Base-by-base conservation (phyloP, 2,797 vertebrate species). In the Acanthis flammea region DNA sequence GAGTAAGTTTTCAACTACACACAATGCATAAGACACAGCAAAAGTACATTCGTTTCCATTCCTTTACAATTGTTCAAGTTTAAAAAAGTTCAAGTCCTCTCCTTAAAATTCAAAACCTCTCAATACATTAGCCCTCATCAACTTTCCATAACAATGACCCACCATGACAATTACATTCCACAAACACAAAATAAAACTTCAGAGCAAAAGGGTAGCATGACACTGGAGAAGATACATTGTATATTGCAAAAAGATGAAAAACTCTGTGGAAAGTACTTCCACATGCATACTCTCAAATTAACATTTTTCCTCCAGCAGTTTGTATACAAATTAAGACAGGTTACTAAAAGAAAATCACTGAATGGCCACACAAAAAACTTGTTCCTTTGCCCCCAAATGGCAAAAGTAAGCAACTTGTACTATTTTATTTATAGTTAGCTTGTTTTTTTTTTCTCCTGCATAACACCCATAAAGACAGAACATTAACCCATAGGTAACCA, bases 181-280 rank as follows among this genome's bases (percentile, higher is more conserved):
- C n/a, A 76, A 90, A 72, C 44, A 79, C 19, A 78, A 89, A 83
- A 68, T 42, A 63, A 10, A 90, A 54, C 50, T 86, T 90, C 23
- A 68, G 50, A 90, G 61, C 5, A 45, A 84, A 84, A 79, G 25
- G 11, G 31, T 28, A 82, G 44, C 25, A 11, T 3, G 5, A 63
- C 22, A 50, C 33, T 54, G 33, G 87, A 81, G 67, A 76, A 3
- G 27, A 53, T 8, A 39, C 10, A 5, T 0, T 9, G 15, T 5
- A 51, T 68, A 70, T 50, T 51, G 24, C 30, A 79, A 65, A 87
- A 19, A 80, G 42, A 31, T 42, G 2, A 76, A 83, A 19, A 60
- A 41, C 28, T 61, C 25, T 1, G 0, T 15, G 41, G 33, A 80
- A 63, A 0, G 0, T 28, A 57, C 41, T 86, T 61, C 42, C 50